Evolutionary conservation across 2,113 vertebrate species (phyloP), one percentile per base, ranked within the genome.

Genomic region (Ptyas mucosa): DNA sequence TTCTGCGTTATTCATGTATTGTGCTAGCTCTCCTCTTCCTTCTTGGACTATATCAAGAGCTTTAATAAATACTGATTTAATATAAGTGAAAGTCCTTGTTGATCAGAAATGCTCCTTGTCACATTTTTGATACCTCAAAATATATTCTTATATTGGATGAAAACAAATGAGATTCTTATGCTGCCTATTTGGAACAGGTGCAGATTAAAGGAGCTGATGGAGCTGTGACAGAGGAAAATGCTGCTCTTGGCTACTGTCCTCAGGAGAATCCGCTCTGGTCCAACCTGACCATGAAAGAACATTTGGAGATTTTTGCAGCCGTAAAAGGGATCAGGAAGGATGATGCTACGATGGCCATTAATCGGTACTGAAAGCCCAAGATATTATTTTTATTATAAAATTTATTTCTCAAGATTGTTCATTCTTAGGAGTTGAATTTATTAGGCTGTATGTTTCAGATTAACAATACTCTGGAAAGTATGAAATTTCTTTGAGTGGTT

Each of bases 181-280:
- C 0, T 0, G 0, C 39, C 88, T 57, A 90, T 89, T 94, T 3
- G 12, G 23, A 90, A 92, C 95, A 97, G 96, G 94, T 96, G 89
- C 88, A 96, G 94, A 91, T 95, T 3, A 3, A 89, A 92, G 91
- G 46, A 29, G 0, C 0, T 0, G 64, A 1, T 0, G 64, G 0
- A 1, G 20, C 49, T 53, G 46, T 61, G 34, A 49, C 23, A 0
- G 58, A 64, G 94, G 94, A 93, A 5, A 91, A 88, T 0, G 0
- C 0, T 0, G 26, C 85, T 87, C 88, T 97, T 94, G 99, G 99
- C 10, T 98, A 98, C 96, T 99, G 99, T 93, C 98, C 98, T 0
- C 99, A 99, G 97, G 97, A 96, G 61, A 98, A 98, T 92, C 96
- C 97, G 0, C 97, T 99, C 69, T 99, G 99, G 99, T 98, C 98